These are phyloP conservation scores for Mastomys coucha DNA, from an alignment of 2,113 vertebrate genomes.

Conservation along the genomic window DNA sequence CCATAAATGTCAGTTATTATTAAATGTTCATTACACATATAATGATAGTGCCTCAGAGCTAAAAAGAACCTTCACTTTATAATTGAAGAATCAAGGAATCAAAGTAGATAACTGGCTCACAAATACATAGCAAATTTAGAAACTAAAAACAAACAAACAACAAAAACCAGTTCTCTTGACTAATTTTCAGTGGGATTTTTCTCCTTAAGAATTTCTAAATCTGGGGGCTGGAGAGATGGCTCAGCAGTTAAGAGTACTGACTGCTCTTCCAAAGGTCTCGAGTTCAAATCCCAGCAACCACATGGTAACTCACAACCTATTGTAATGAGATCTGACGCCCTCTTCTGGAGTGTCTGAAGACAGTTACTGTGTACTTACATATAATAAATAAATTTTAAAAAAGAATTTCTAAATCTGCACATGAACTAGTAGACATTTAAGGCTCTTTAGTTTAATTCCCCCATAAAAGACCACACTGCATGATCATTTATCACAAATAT, in stretches of 20 bases:
- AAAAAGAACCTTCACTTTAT: conserved; percentile 27
- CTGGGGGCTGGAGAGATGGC: no score
- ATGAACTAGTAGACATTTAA: background rate
- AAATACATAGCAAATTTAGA: conserved; percentile 2
- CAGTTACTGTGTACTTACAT: no score
- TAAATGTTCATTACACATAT: background rate
- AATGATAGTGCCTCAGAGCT: background rate
- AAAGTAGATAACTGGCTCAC: conserved; percentile 25
- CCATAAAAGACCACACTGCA: background rate
- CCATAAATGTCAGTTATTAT: background rate
- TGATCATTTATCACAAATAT: conserved; percentile 27
- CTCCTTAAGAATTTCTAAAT: conserved; percentile 15
- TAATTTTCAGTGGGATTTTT: background rate
- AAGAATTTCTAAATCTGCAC: background rate
- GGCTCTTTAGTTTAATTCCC: conserved; percentile 12
- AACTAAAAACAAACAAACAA: background rate
- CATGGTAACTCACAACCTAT: no score
- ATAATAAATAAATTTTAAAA: no score
- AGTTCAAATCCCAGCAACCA: no score
- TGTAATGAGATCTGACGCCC: no score
- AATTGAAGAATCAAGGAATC: conserved; percentile 22
- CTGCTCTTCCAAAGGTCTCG: no score
- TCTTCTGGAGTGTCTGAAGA: no score
- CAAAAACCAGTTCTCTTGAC: background rate
- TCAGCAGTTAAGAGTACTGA: no score